A percentile compares a stretch with the other conserved stretches of the same genome.
phyloP scores from a whole-genome alignment of 1,140 invertebrate species.

The Notospermus geniculatus region DNA sequence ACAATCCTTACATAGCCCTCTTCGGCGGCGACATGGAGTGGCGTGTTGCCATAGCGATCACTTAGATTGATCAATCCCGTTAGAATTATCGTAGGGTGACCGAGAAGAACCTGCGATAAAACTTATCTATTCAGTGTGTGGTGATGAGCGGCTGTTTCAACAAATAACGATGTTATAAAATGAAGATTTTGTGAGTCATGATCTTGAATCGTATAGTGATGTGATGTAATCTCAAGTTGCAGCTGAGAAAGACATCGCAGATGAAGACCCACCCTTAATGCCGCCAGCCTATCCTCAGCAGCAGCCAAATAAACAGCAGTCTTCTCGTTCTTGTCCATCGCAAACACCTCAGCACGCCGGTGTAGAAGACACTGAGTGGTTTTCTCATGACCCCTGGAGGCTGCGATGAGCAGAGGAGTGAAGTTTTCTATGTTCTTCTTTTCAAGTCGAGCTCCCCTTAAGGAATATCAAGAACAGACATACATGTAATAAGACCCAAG shows the following conservation, averaged over 20 bases:
- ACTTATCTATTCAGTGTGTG: neutral
- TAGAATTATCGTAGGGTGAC: constrained; percentile 28
- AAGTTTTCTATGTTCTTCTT: constrained; percentile 55
- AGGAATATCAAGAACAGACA: neutral
- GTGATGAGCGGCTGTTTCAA: neutral
- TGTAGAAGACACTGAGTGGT: constrained; percentile 46
- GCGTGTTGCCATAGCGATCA: constrained; percentile 57
- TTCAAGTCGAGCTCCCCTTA: constrained; percentile 52
- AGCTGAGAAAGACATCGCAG: too few species aligned
- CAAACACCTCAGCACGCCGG: constrained; percentile 45
- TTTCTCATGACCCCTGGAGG: constrained; percentile 49
- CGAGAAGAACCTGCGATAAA: constrained; percentile 45
- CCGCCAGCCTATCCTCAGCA: constrained; percentile 49
- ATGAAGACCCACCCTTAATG: constrained; percentile 36
- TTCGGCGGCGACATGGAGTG: constrained; percentile 70
- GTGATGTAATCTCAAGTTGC: too few species aligned
- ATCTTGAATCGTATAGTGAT: too few species aligned
- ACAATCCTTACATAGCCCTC: constrained; percentile 67
- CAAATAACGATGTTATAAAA: neutral
- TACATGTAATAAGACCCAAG: too few species aligned
- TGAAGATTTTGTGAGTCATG: neutral
- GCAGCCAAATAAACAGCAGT: constrained; percentile 53
- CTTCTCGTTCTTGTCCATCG: constrained; percentile 55
- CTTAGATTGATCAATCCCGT: constrained; percentile 47
- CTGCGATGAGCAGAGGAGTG: constrained; percentile 58